These are phyloP conservation scores for Antheraea yamamai DNA, from an alignment of 2,888 invertebrate genomes.

Conservation along the genomic window DNA sequence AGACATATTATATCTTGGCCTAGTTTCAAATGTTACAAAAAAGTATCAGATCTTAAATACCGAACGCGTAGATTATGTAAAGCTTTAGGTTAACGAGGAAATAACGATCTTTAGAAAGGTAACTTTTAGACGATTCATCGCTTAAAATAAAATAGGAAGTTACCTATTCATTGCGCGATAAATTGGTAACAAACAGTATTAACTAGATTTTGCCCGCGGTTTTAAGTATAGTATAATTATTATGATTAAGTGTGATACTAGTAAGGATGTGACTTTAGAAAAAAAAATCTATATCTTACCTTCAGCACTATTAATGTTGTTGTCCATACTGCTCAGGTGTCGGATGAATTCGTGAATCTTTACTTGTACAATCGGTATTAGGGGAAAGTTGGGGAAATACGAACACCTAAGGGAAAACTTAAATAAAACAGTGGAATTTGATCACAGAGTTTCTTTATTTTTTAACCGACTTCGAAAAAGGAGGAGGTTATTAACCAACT, in stretches of 20 bases:
- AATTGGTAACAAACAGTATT: neutral
- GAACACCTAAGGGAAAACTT: too few relatives aligned
- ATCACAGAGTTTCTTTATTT: too few relatives aligned
- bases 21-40: neutral
- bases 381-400: too few relatives aligned
- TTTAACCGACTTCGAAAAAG: too few relatives aligned
- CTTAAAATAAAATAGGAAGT: neutral
- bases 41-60: neutral
- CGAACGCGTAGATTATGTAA: neutral
- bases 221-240: too few relatives aligned
- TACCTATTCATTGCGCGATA: neutral
- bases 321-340: constrained; percentile 49
- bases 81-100: neutral
- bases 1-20: neutral
- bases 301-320: constrained; percentile 58
- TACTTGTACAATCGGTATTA: constrained; percentile 49
- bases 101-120: neutral
- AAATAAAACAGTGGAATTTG: too few relatives aligned
- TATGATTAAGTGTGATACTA: too few relatives aligned
- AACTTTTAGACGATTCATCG: neutral
- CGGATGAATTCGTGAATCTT: constrained; percentile 67
- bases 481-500: too few relatives aligned
- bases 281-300: constrained; percentile 37
- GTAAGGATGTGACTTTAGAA: too few relatives aligned
- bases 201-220: too few relatives aligned